Percentiles rank a stretch among this genome's conserved stretches.
Evolutionary conservation across 2,797 vertebrate species (phyloP).

Genomic region (Melanotaenia pygmaea): DNA sequence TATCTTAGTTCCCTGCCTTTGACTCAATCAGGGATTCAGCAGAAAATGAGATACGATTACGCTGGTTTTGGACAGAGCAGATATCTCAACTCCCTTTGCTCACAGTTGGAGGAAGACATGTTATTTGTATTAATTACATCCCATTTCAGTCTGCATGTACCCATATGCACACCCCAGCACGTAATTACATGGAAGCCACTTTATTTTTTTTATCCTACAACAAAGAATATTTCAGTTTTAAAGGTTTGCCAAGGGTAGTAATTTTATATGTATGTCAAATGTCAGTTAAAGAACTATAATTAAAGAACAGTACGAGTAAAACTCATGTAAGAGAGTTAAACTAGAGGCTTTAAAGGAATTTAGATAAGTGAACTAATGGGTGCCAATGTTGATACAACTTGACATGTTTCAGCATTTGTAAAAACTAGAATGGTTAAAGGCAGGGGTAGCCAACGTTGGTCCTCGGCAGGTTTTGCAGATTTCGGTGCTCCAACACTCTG

Average conservation of each 20-base stretch:
- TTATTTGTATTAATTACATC: slow-evolving; percentile 79
- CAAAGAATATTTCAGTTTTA: slow-evolving; percentile 25
- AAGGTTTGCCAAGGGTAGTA: slow-evolving; percentile 29
- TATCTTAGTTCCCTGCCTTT: slow-evolving; percentile 62
- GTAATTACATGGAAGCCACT: slow-evolving; percentile 44
- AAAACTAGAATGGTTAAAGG: no score
- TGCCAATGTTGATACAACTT: no score
- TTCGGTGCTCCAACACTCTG: no score
- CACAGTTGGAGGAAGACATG: slow-evolving; percentile 56
- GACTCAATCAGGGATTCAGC: slow-evolving; percentile 61
- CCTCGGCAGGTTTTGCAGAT: no score
- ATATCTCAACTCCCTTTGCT: slow-evolving; percentile 59
- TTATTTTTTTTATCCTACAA: slow-evolving; percentile 8
- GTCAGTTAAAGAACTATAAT: no score
- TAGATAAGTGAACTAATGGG: no score
- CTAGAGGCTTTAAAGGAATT: no score
- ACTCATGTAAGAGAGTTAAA: no score
- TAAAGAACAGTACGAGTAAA: no score
- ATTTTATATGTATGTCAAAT: neutral
- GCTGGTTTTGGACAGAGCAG: slow-evolving; percentile 43
- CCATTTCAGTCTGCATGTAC: slow-evolving; percentile 43
- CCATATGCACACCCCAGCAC: slow-evolving; percentile 48
- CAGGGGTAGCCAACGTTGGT: no score
- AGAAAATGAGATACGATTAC: slow-evolving; percentile 70
- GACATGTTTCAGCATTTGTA: no score